Base-by-base conservation (phyloP, 2,113 vertebrate species). In the Gambusia affinis region DNA sequence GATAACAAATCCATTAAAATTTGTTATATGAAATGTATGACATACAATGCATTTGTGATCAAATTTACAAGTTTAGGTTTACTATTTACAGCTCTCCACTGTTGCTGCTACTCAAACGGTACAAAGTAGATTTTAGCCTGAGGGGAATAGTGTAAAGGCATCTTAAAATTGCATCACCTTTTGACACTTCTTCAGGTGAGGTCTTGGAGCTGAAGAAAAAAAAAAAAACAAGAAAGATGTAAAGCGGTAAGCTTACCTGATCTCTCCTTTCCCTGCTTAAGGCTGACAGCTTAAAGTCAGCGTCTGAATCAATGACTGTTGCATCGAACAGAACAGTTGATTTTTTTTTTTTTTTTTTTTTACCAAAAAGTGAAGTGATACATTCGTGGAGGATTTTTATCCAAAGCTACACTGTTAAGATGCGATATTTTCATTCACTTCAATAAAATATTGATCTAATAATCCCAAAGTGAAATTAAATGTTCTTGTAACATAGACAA, bases 251-350 rank as follows among this genome's bases (percentile, higher is more conserved):
- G 62, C 22, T 75, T 65, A 28, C 14, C 39, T 51, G 66, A 62
- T 14, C 28, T 67, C 64, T 61, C 67, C 60, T 35, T 57, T 60
- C 71, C 31, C 60, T 27, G 60, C 42, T 73, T 69, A 61, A 69
- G 65, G 71, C 42, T 62, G 57, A 62, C 51, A 33, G 60, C 71
- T 81, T 3, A n/a, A 75, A 73, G 73, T 68, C 42, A n/a, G 70
- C 64, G 60, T 29, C 4, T 60, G 51, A 65, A 66, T 80, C 67
- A 17, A 54, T 29, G 70, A 37, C 42, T 62, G 67, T 37, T 66
- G 12, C 67, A 62, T 39, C 27, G 79, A 66, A 33, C 27, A 29
- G n/a, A 44, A 44, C 47, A 67, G 7, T 47, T 19, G 24, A 47
- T 19, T 37, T 51, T 12, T 66, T 37, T 51, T 11, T 66, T 71